Base-by-base conservation (phyloP, 2,888 invertebrate species). In the Limnephilus rhombicus region DNA sequence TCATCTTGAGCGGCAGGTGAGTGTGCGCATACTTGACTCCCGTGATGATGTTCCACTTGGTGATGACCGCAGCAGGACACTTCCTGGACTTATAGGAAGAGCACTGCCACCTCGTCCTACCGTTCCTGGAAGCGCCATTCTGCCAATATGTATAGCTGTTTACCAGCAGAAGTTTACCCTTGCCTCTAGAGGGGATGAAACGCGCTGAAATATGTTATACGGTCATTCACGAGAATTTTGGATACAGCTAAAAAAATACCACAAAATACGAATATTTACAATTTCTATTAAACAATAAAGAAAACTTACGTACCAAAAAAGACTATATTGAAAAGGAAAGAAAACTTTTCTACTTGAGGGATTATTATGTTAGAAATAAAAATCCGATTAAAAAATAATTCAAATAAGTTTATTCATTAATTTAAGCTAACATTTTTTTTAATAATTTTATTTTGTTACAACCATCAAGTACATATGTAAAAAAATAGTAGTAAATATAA, bases 51-150 rank as follows among this genome's bases (percentile, higher is more conserved):
- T 94, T 94, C 0, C 94, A 94, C 2, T 95, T 88, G 0, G 95
- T 95, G 90, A 95, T 95, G 0, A 95, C 94, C 68, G 94, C 92
- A 0, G 95, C 95, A 90, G 94, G 94, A 53, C 95, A 95, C 18
- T 94, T 93, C 15, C 80, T 80, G n/a, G 93, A 93, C 89, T 94
- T 94, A 91, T 94, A 89, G 24, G 91, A 94, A 15, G 94, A 90
- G 88, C 95, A 95, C 18, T 94, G 94, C 95, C 95, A 95, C 37
- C 90, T 80, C 5, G 88, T 87, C 18, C 81, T 83, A 49, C 92
- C 92, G 11, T 83, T 91, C 41, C 83, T 89, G 3, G 91, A 68
- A 18, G 83, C 88, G 13, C 89, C 68, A 68, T 89, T 83, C 89
- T 91, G 88, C 83, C 89, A 90, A 45, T 92, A 92, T 15, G 91